Conservation (phyloP, 2,113 vertebrate species). For the Psammodynastes pulverulentus region DNA sequence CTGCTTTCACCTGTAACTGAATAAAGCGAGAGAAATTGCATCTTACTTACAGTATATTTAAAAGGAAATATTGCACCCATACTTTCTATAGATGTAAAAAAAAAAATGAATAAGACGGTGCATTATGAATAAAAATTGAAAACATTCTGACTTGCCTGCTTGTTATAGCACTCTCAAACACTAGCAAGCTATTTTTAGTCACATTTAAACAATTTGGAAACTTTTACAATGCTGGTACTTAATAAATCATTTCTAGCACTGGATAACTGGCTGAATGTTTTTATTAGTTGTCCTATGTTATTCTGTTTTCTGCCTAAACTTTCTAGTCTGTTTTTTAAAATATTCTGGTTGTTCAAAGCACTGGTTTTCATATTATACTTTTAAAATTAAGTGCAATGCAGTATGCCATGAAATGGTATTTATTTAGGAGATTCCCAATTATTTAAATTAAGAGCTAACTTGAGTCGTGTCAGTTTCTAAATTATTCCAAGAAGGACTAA, state of each 20-base stretch:
- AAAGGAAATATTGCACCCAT: not conserved
- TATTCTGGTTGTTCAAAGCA: slow-evolving; percentile 2
- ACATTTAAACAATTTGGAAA: not conserved
- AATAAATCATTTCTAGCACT: not conserved
- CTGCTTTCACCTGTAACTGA: slow-evolving; percentile 32
- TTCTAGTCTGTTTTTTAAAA: not conserved
- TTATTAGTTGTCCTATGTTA: not conserved
- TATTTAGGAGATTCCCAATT: not conserved
- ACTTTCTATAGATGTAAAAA: not conserved
- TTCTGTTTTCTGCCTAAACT: not conserved
- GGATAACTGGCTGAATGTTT: not conserved
- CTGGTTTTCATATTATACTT: not conserved
- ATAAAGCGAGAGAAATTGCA: not conserved
- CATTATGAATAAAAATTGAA: not conserved
- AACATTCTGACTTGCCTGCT: not conserved
- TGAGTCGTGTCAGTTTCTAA: not conserved
- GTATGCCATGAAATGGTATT: not conserved
- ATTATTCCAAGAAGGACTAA: not conserved
- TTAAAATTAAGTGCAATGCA: slow-evolving; percentile 1
- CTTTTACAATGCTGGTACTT: not conserved
- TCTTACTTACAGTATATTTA: not conserved
- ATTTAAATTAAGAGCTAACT: not conserved
- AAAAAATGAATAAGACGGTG: not conserved
- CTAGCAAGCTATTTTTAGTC: slow-evolving; percentile 2
- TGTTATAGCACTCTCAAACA: not conserved